Conservation (phyloP, 2,113 vertebrate genomes). For the Chaenogobius annularis region DNA sequence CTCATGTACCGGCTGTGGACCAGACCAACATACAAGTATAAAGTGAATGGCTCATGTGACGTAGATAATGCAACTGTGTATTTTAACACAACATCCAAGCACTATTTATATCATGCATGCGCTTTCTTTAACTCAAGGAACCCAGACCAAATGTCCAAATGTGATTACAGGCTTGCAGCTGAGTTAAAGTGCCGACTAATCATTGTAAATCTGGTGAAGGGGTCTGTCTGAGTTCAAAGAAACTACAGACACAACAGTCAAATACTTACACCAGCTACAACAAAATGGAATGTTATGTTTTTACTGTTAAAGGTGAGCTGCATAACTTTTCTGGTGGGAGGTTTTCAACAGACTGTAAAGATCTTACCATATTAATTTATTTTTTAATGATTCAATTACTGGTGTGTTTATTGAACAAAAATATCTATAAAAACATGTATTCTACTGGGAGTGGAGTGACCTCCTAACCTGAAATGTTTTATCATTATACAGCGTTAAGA, state of each 20-base stretch:
- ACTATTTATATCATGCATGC: slow-evolving; percentile 10
- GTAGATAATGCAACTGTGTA: slow-evolving; percentile 14
- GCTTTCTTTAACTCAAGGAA: slow-evolving; percentile 10
- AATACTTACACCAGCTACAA: neutral
- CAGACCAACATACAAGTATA: slow-evolving; percentile 10
- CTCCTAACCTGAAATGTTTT: too few relatives aligned
- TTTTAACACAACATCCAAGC: slow-evolving; percentile 5
- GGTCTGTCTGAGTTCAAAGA: neutral
- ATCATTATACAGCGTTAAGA: too few relatives aligned
- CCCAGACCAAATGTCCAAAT: slow-evolving; percentile 13
- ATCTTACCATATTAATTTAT: too few relatives aligned
- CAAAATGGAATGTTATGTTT: too few relatives aligned
- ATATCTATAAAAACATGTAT: too few relatives aligned
- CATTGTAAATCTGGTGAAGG: slow-evolving; percentile 12
- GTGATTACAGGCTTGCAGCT: slow-evolving; percentile 12
- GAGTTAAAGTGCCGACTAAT: neutral
- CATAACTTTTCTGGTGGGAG: too few relatives aligned
- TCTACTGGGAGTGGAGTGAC: too few relatives aligned
- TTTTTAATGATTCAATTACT: too few relatives aligned
- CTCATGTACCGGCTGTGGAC: slow-evolving; percentile 17
- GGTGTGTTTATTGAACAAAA: too few relatives aligned
- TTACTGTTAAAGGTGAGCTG: too few relatives aligned
- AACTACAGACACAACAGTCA: slow-evolving; percentile 3
- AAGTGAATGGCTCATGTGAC: slow-evolving; percentile 15
- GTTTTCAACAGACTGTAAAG: too few relatives aligned